Evolutionary conservation across 1,140 invertebrate species (phyloP).

Genomic region (Marisa cornuarietis): DNA sequence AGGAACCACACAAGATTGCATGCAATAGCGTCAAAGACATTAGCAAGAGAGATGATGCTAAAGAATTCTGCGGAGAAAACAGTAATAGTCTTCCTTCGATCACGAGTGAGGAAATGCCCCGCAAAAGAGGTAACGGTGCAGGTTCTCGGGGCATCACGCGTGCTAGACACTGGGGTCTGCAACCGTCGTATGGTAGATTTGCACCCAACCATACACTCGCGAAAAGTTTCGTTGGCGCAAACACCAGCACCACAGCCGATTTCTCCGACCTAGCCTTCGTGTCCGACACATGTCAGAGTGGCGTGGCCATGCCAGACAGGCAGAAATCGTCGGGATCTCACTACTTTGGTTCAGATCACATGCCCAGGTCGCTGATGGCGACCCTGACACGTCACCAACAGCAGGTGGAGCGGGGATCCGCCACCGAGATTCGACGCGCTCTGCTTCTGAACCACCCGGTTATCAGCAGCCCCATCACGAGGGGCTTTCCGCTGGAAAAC

Average conservation of each 20-base stretch:
- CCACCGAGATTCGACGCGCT: conserved; percentile 16
- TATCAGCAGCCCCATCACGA: neutral
- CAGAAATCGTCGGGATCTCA: no score
- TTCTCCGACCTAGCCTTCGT: no score
- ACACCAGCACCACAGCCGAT: no score
- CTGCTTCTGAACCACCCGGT: conserved; percentile 17
- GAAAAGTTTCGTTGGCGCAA: no score
- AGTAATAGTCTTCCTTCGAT: neutral
- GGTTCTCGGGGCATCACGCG: neutral
- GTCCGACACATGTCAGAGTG: no score
- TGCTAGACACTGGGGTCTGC: neutral
- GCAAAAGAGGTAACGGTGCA: no score
- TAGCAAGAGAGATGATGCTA: neutral
- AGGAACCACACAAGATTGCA: neutral
- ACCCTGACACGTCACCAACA: no score
- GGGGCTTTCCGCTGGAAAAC: no score
- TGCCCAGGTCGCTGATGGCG: no score
- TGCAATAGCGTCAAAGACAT: neutral
- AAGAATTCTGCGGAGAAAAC: neutral
- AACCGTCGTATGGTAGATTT: neutral
- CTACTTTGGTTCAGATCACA: no score
- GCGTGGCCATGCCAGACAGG: no score
- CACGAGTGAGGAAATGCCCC: neutral
- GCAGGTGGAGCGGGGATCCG: neutral
- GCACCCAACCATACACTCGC: no score